These are phyloP conservation scores for Serrognathus titanus DNA, from an alignment of 2,888 invertebrate species.

Conservation along the genomic window DNA sequence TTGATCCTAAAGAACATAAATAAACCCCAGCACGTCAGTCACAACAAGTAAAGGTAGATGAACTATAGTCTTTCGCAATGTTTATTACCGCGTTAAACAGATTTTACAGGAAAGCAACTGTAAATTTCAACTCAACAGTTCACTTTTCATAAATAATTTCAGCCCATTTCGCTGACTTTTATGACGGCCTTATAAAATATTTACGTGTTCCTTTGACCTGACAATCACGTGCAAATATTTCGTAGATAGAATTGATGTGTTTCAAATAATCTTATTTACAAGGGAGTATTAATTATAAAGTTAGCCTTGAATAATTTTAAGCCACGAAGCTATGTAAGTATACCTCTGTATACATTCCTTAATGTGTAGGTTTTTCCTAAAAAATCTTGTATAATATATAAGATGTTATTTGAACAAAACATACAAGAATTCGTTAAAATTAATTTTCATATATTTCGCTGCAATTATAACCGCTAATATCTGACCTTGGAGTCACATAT, in stretches of 20 bases:
- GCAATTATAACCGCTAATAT: too few species aligned
- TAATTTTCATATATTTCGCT: too few species aligned
- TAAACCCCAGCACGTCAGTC: slow-evolving; percentile 42
- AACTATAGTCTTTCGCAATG: slow-evolving; percentile 40
- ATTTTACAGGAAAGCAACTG: slow-evolving; percentile 40
- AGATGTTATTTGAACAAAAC: too few species aligned
- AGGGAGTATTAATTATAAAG: too few species aligned
- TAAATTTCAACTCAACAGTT: slow-evolving; percentile 39
- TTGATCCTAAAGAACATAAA: slow-evolving; percentile 44
- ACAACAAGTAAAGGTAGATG: slow-evolving; percentile 41
- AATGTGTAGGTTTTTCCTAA: too few species aligned
- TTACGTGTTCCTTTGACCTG: slow-evolving; percentile 22
- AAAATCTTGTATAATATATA: too few species aligned
- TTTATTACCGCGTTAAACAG: slow-evolving; percentile 39
- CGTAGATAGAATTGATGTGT: background rate
- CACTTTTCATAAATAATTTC: slow-evolving; percentile 40
- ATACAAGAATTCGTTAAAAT: too few species aligned
- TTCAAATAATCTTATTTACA: background rate
- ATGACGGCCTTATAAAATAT: slow-evolving; percentile 32
- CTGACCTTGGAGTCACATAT: too few species aligned
- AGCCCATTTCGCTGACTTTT: slow-evolving; percentile 24
- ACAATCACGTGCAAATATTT: slow-evolving; percentile 13
- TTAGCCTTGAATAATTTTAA: too few species aligned
- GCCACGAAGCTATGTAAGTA: too few species aligned
- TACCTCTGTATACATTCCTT: too few species aligned